Evolutionary conservation across 2,113 vertebrate species (phyloP), one percentile per base, ranked within the genome.

Genomic region (Onychorhynchus coronatus): DNA sequence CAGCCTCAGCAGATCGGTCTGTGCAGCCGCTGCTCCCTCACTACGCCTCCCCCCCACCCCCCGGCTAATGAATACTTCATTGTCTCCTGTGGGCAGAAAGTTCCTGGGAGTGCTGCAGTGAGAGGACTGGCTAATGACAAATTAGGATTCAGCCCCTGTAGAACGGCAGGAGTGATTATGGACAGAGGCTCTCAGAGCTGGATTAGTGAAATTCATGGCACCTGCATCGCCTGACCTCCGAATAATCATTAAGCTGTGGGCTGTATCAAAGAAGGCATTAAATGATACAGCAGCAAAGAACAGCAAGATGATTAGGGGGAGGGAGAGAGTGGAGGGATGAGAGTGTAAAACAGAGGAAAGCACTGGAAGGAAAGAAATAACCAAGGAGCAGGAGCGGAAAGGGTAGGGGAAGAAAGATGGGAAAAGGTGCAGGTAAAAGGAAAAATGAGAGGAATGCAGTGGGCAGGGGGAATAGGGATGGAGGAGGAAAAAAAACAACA

Each of bases 221-320:
- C 98, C 98, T 98, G 98, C 98, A 95, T 97, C 84, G 97, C 97
- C 96, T 98, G 98, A 98, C 97, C 97, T 96, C 92, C 24, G 89
- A 98, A 98, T 98, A 98, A 98, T 98, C 97, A 91, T 97, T 97
- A 98, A 97, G 98, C 96, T 98, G 97, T 97, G 97, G 96, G 97
- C 97, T 95, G 97, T 96, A 98, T 98, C 98, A 98, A 98, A 98
- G 98, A 89, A 97, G 95, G 97, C 98, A 98, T 98, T 98, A 98
- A 96, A 98, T 85, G 98, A 97, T 95, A 94, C 85, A 97, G 97
- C 94, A 82, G 93, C 90, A 88, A 91, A 88, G 94, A 96, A 91
- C 96, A 95, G 93, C 96, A 94, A 46, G 93, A 97, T 94, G 94
- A 82, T 92, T 88, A 44, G 81, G 75, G 88, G 78, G 87, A 73